A percentile compares a stretch with the other conserved stretches of the same genome.
Conservation (phyloP, 64 coral and sea anemone species). For the Montipora efflorescens region DNA sequence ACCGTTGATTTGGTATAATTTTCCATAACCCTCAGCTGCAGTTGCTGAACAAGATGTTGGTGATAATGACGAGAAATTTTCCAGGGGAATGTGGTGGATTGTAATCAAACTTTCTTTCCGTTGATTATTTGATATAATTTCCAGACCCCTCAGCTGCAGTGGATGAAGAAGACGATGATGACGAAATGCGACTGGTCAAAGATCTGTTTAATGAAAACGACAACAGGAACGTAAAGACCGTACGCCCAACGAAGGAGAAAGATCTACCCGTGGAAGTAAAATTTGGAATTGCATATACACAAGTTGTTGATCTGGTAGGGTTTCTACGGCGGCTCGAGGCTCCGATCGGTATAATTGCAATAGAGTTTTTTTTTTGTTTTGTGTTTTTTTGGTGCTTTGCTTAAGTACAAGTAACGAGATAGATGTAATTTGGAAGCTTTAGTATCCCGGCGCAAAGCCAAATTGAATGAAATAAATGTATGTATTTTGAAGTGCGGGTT, state of each 20-base stretch:
- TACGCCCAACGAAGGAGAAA: slow-evolving; percentile 75
- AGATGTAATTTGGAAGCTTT: no score
- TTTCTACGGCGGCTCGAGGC: no score
- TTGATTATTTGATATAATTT: neutral
- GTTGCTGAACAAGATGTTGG: slow-evolving; percentile 11
- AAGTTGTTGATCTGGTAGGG: slow-evolving; percentile 91
- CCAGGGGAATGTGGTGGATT: no score
- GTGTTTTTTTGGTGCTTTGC: neutral
- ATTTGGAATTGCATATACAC: slow-evolving; percentile 93
- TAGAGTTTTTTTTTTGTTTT: neutral
- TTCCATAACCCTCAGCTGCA: neutral
- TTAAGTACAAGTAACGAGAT: neutral
- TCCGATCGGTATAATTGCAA: neutral
- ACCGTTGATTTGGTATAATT: neutral
- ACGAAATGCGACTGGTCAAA: slow-evolving; percentile 64
- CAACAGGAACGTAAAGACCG: slow-evolving; percentile 37
- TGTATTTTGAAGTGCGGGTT: no score
- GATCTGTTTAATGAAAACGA: slow-evolving; percentile 71
- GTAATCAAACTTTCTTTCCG: neutral
- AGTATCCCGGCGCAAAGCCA: no score
- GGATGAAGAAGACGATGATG: slow-evolving; percentile 66
- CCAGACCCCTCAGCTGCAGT: neutral
- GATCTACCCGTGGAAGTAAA: slow-evolving; percentile 74
- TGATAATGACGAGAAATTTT: slow-evolving; percentile 67
- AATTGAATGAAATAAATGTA: no score